phyloP scores from a whole-genome alignment of 2,888 invertebrate genomes.

The Stictocephala bisonia region DNA sequence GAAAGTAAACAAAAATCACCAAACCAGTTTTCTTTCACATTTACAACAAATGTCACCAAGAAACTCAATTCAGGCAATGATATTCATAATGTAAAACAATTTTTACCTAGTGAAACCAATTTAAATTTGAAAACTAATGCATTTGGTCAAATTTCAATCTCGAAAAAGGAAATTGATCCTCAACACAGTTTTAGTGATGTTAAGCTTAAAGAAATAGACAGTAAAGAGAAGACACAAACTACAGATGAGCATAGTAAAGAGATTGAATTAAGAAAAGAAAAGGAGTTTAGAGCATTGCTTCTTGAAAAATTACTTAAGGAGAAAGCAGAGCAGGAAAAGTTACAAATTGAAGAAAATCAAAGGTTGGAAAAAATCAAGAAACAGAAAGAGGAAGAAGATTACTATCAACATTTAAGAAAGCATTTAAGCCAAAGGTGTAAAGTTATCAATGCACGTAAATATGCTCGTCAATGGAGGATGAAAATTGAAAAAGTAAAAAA shows the following conservation, averaged over 20 bases:
- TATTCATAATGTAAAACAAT: too few relatives aligned
- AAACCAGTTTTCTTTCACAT: too few relatives aligned
- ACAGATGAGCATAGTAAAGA: constrained; percentile 40
- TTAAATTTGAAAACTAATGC: too few relatives aligned
- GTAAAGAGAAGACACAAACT: not conserved
- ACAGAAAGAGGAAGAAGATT: constrained; percentile 54
- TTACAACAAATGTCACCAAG: too few relatives aligned
- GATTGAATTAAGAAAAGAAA: constrained; percentile 40
- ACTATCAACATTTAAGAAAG: constrained; percentile 57
- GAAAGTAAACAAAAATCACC: too few relatives aligned
- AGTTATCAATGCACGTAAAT: constrained; percentile 57
- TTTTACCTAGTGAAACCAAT: too few relatives aligned
- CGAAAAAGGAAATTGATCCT: too few relatives aligned
- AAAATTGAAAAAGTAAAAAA: constrained; percentile 60
- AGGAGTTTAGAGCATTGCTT: constrained; percentile 35
- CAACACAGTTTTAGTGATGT: not conserved
- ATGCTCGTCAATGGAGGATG: constrained; percentile 52
- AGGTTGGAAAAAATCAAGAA: constrained; percentile 51
- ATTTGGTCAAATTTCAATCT: too few relatives aligned
- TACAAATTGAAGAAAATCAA: constrained; percentile 53
- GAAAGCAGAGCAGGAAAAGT: constrained; percentile 55
- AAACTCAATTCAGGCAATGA: too few relatives aligned
- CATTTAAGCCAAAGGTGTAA: constrained; percentile 55
- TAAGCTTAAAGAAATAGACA: not conserved
- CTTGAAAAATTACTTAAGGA: constrained; percentile 51